Evolutionary conservation across 2,113 vertebrate genomes (phyloP), one percentile per base, ranked within the genome.

Genomic region (Thamnaconus septentrionalis): DNA sequence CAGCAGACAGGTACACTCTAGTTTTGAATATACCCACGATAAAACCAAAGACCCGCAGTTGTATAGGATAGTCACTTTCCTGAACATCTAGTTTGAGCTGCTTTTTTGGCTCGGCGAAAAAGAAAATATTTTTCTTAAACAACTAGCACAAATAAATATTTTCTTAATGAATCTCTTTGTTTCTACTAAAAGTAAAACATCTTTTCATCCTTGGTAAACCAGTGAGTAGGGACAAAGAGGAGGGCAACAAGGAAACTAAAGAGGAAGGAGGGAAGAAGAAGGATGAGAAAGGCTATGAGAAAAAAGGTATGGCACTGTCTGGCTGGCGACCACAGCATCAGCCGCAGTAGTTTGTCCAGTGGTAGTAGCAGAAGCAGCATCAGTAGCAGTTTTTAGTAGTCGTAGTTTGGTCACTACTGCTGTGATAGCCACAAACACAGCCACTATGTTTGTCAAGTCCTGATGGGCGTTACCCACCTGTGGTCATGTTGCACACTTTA

Each of bases 271-370:
- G 64, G 5, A 70, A 75, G 53, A 56, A 72, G 46, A 84, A 83
- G 71, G 62, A 80, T 5, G 83, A 85, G 0, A 90, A 87, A 75
- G 63, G 46, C 11, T 85, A 85, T n/a, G 87, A 85, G 68, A 89
- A 81, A 61, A 89, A 90, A 91, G 89, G 90, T 91, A 89, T 7
- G 47, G 10, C 51, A 12, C 11, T 47, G 55, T 4, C 7, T 41
- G 44, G 64, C 43, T 42, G 31, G 12, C 4, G 39, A 10, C 54
- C 40, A 10, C 11, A 59, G 10, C 50, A 57, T 10, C 12, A 31
- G 39, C 3, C 11, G 4, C 31, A 46, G 2, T 4, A 44, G 7
- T 10, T 5, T 18, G 5, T 48, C 48, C 3, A 41, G 8, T 5
- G 49, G 59, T 41, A 46, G 44, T 3, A 39, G 6, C 10, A 41